These are phyloP conservation scores for Molorchus minor DNA, from an alignment of 2,888 invertebrate genomes.

Conservation along the genomic window DNA sequence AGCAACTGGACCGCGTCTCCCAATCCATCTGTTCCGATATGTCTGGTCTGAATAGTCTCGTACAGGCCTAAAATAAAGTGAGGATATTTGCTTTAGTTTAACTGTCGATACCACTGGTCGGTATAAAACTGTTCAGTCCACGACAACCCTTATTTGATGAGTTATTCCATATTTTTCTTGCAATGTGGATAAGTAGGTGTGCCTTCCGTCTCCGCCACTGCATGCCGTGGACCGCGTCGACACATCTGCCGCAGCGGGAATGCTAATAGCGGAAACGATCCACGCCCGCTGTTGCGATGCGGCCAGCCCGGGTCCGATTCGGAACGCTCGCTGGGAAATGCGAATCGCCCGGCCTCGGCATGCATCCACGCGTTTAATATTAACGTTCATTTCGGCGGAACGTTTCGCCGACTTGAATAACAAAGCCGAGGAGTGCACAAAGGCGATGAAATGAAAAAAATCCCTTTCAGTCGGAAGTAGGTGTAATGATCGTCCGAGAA, in stretches of 20 bases:
- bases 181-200: no score
- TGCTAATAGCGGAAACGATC: slow-evolving; percentile 58
- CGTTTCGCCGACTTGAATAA: neutral
- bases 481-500: neutral
- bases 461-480: neutral
- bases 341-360: slow-evolving; percentile 38
- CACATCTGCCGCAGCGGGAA: slow-evolving; percentile 57
- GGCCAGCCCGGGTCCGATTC: slow-evolving; percentile 38
- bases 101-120: no score
- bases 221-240: slow-evolving; percentile 41
- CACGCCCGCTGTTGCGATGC: slow-evolving; percentile 46
- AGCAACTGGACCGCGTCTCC: no score
- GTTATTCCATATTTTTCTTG: no score
- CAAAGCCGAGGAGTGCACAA: neutral
- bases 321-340: slow-evolving; percentile 33
- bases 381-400: slow-evolving; percentile 17
- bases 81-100: no score
- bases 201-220: no score
- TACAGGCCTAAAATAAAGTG: no score
- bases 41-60: no score
- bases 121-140: no score
- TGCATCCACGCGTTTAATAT: slow-evolving; percentile 23
- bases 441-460: neutral
- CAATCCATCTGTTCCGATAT: no score
- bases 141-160: no score